Evolutionary conservation across 2,113 vertebrate genomes (phyloP), one percentile per base, ranked within the genome.

Genomic region (Bos javanicus): DNA sequence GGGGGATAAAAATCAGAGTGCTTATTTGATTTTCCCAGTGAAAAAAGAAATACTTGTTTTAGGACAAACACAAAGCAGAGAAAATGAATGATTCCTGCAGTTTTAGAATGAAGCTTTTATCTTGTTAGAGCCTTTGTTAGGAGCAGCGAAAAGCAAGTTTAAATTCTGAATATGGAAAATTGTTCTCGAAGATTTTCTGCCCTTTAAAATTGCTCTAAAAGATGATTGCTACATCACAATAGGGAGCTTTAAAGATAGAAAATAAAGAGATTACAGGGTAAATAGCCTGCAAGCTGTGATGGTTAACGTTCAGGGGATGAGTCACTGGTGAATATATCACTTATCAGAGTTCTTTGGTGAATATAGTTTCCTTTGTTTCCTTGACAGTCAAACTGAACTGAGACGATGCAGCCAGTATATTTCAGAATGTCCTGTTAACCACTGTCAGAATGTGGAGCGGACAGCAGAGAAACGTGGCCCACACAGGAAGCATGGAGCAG

Each of bases 181-280:
- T 84, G 50, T 95, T 91, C 78, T 97, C 64, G 5, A 95, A 98
- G 93, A 84, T 1, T 6, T 92, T 15, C 92, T 98, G 95, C 2
- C 39, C 92, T 85, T 97, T 97, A 92, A 97, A 98, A 98, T 98
- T 94, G 93, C 59, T 97, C 92, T 94, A 97, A 98, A 93, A 97
- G 82, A 95, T 21, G 82, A 94, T 83, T 97, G 96, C 96, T 97
- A 15, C 46, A 90, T 39, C 54, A 90, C 97, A 95, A 98, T 95
- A 88, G 54, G 82, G 92, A 83, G 96, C 60, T 98, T 96, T 59
- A 95, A 96, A 98, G 88, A 85, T 80, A 94, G 94, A 97, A 98
- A 98, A 98, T 97, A 98, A 97, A 94, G 97, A 98, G 96, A 95
- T 98, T 97, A 97, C 85, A 91, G 95, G 95, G 91, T 97, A 96